A percentile compares a stretch with the other conserved stretches of the same genome.
Evolutionary conservation across 2,113 vertebrate genomes (phyloP).

Genomic region (Sinocyclocheilus rhinocerous): DNA sequence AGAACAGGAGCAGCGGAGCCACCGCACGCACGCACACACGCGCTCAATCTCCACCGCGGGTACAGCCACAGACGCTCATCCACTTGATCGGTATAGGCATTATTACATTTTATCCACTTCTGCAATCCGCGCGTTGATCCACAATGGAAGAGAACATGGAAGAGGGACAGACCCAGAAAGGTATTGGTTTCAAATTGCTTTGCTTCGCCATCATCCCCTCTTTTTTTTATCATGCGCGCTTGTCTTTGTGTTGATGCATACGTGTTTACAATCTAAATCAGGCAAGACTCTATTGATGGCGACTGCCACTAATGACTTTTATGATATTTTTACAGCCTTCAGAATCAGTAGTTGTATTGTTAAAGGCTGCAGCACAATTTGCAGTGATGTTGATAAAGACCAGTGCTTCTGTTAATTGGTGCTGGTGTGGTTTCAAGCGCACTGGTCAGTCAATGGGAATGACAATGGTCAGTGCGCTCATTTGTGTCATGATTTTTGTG

Average conservation of each 20-base stretch:
- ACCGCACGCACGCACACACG: conserved; percentile 66
- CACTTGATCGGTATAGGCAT: conserved; percentile 70
- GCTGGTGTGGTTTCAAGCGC: conserved; percentile 2
- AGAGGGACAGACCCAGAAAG: conserved; percentile 91
- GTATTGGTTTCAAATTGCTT: conserved; percentile 60
- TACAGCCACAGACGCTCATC: conserved; percentile 60
- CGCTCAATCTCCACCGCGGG: conserved; percentile 10
- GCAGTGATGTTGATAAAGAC: background rate
- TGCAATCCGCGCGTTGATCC: conserved; percentile 69
- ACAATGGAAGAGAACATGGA: conserved; percentile 93
- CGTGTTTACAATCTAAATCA: conserved; percentile 16
- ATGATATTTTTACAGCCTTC: background rate
- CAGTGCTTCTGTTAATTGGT: background rate
- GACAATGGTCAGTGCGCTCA: conserved; percentile 74
- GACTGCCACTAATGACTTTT: background rate
- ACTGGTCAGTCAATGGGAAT: conserved; percentile 38
- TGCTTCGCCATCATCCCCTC: background rate
- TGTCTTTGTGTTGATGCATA: background rate
- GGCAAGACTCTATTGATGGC: background rate
- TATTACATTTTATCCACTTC: conserved; percentile 76
- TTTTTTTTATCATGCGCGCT: background rate
- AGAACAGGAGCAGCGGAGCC: conserved; percentile 17
- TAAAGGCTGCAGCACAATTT: background rate
- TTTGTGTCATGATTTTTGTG: no score
- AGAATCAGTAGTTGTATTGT: background rate